These are phyloP conservation scores for Pristionchus japonicus DNA, from an alignment of 2,888 invertebrate species.

Conservation along the genomic window DNA sequence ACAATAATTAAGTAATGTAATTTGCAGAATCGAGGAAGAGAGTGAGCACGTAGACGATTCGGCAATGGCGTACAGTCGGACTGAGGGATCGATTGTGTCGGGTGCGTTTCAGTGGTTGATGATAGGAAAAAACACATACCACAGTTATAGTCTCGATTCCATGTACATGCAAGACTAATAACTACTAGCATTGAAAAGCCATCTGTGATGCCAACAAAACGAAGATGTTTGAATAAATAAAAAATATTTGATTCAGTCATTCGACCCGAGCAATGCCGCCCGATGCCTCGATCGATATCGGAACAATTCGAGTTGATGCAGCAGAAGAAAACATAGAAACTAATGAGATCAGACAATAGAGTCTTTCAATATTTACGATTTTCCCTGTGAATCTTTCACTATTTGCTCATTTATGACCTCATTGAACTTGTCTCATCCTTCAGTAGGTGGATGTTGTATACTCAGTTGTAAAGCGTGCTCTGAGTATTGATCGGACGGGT, in stretches of 20 bases:
- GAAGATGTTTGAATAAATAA: neutral
- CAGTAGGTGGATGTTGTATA: neutral
- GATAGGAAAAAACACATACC: neutral
- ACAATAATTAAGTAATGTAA: neutral
- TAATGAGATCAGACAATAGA: neutral
- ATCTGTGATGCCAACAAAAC: too few relatives aligned
- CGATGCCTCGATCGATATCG: slow-evolving; percentile 42
- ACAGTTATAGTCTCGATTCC: neutral
- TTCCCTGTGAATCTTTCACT: neutral
- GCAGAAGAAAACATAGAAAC: slow-evolving; percentile 12
- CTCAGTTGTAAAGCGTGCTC: neutral
- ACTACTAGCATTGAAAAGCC: too few relatives aligned
- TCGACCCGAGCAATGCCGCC: neutral
- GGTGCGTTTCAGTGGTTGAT: neutral
- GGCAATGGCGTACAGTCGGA: slow-evolving; percentile 36
- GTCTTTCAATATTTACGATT: neutral
- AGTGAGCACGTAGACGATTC: slow-evolving; percentile 37
- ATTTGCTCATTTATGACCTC: slow-evolving; percentile 19
- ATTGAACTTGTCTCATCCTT: neutral
- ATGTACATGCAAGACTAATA: neutral
- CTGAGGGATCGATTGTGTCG: slow-evolving; percentile 45
- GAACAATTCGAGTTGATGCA: slow-evolving; percentile 47
- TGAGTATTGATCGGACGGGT: neutral
- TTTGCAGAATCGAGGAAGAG: slow-evolving; percentile 42
- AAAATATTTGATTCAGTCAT: neutral